These are phyloP conservation scores for Oryzias dopingdopingensis DNA, from an alignment of 2,797 vertebrate species.

Conservation along the genomic window DNA sequence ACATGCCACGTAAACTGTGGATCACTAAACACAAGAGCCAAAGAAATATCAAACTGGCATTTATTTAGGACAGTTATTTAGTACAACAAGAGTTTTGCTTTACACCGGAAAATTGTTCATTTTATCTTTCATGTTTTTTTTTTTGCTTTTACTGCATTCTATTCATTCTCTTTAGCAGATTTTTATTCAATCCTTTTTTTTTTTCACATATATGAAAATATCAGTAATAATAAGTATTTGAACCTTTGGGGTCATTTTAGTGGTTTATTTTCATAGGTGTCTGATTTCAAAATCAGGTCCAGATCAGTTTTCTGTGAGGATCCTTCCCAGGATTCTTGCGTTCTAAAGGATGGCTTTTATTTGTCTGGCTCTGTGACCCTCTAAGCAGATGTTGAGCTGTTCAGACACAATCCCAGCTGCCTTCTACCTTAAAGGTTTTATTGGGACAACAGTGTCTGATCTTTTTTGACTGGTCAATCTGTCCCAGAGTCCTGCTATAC, in stretches of 20 bases:
- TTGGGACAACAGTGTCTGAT: conserved; percentile 46
- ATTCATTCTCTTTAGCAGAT: too few relatives aligned
- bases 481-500: conserved; percentile 18
- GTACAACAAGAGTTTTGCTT: too few relatives aligned
- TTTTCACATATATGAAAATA: not conserved
- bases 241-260: conserved; percentile 17
- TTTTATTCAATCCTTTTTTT: not conserved
- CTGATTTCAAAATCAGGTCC: conserved; percentile 1
- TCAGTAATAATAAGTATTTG: conserved; percentile 2
- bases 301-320: conserved; percentile 18
- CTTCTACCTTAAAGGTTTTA: conserved; percentile 41
- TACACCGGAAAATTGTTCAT: too few relatives aligned
- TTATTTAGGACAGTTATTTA: too few relatives aligned
- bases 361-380: conserved; percentile 29
- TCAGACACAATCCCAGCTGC: conserved; percentile 31
- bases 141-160: too few relatives aligned
- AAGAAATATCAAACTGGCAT: too few relatives aligned
- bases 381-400: conserved; percentile 44
- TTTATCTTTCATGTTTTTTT: too few relatives aligned
- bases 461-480: conserved; percentile 43
- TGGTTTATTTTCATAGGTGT: not conserved
- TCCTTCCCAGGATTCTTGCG: conserved; percentile 12
- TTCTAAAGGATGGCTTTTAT: conserved; percentile 27
- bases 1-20: too few relatives aligned
- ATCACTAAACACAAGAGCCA: too few relatives aligned